Evolutionary conservation across 1,140 invertebrate species (phyloP).

Genomic region (Helicoverpa armigera): DNA sequence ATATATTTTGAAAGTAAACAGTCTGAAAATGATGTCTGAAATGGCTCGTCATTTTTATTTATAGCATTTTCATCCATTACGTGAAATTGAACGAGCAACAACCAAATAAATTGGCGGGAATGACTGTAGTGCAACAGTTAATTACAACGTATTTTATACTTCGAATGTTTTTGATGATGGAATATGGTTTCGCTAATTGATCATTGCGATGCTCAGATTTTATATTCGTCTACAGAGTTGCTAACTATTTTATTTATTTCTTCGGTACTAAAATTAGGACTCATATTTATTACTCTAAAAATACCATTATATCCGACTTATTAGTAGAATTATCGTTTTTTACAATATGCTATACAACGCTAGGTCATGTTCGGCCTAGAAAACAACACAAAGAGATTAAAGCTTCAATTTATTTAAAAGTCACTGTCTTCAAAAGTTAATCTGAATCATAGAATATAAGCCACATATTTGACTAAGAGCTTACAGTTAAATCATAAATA

Average conservation of each 20-base stretch:
- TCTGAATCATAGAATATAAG: background rate
- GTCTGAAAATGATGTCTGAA: slow-evolving; percentile 5
- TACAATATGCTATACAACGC: too few relatives aligned
- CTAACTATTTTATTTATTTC: too few relatives aligned
- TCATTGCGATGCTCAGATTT: background rate
- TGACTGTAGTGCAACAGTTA: slow-evolving; percentile 5
- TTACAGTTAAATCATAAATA: slow-evolving; percentile 25
- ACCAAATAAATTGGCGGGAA: slow-evolving; percentile 31
- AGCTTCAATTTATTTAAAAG: slow-evolving; percentile 1
- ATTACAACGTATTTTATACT: slow-evolving; percentile 12
- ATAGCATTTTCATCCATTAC: slow-evolving; percentile 9
- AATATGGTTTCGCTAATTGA: background rate
- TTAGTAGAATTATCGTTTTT: too few relatives aligned
- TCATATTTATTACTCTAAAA: too few relatives aligned
- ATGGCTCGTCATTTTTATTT: slow-evolving; percentile 22
- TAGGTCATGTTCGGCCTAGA: too few relatives aligned
- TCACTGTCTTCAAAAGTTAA: background rate
- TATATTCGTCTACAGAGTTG: too few relatives aligned
- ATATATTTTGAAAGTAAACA: background rate
- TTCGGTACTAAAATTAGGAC: too few relatives aligned
- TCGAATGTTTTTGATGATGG: background rate
- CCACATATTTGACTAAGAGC: background rate
- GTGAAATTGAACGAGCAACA: slow-evolving; percentile 10
- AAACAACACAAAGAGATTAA: background rate
- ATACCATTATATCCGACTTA: too few relatives aligned